Evolutionary conservation across 37 sponge, comb jelly and placozoan species (phyloP).

Genomic region (Haliclona indistincta): DNA sequence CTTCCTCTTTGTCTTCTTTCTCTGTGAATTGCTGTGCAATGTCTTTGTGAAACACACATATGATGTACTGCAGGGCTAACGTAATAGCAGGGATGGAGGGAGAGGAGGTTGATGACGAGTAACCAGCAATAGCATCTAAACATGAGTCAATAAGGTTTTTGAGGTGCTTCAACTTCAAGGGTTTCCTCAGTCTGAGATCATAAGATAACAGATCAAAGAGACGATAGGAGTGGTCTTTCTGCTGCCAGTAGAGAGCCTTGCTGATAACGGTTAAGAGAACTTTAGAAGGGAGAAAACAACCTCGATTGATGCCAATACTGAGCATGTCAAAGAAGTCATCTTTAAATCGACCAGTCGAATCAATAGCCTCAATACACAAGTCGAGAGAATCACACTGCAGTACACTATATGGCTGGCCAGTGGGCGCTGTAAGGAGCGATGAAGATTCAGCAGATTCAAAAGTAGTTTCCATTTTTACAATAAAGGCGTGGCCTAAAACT

Average conservation of each 20-base stretch:
- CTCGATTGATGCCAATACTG: not conserved
- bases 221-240: not conserved
- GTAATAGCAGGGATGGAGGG: not conserved
- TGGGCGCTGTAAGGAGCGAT: no score
- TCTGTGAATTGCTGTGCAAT: no score
- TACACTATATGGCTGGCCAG: not conserved
- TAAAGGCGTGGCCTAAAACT: no score
- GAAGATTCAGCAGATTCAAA: no score
- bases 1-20: no score
- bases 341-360: not conserved
- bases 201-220: not conserved
- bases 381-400: not conserved
- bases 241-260: not conserved
- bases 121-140: not conserved
- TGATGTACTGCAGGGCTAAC: not conserved
- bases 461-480: no score
- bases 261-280: not conserved
- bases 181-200: not conserved
- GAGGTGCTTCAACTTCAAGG: not conserved
- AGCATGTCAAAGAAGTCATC: not conserved
- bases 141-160: no score
- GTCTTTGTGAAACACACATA: not conserved
- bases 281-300: not conserved
- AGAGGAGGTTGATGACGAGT: not conserved
- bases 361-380: not conserved